phyloP scores from a whole-genome alignment of 2,113 vertebrate species.

The Tenrec ecaudatus region DNA sequence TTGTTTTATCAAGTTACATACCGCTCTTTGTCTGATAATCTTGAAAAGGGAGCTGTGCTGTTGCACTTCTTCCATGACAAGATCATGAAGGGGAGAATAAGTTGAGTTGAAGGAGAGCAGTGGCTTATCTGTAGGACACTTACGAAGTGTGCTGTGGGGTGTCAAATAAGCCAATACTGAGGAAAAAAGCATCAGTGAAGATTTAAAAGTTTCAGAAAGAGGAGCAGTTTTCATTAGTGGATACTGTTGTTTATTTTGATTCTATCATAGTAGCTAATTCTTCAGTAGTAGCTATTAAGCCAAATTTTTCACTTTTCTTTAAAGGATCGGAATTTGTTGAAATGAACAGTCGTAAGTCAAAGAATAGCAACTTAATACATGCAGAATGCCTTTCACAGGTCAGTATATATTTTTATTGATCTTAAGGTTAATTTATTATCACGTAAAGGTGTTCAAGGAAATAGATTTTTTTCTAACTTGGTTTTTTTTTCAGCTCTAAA shows the following conservation, averaged over 20 bases:
- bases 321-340: conserved; percentile 61
- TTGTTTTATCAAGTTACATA: background rate
- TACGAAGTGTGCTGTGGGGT: background rate
- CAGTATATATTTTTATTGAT: conserved; percentile 68
- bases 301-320: conserved; percentile 11
- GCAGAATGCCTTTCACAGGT: conserved; percentile 93
- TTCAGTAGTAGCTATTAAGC: conserved; percentile 32
- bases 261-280: conserved; percentile 1
- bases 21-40: background rate
- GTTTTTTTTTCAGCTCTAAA: background rate
- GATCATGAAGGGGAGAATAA: background rate
- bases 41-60: background rate
- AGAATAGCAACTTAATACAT: conserved; percentile 79
- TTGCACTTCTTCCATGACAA: background rate
- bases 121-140: background rate
- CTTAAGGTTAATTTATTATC: background rate
- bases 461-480: conserved; percentile 5
- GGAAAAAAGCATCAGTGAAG: background rate
- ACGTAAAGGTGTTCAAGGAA: conserved; percentile 15
- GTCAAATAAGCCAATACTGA: background rate
- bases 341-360: conserved; percentile 91
- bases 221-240: conserved; percentile 36
- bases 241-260: conserved; percentile 50
- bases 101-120: background rate
- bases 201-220: conserved; percentile 30